Base-by-base conservation (phyloP, 2,888 invertebrate genomes). In the Eupithecia abbreviata region DNA sequence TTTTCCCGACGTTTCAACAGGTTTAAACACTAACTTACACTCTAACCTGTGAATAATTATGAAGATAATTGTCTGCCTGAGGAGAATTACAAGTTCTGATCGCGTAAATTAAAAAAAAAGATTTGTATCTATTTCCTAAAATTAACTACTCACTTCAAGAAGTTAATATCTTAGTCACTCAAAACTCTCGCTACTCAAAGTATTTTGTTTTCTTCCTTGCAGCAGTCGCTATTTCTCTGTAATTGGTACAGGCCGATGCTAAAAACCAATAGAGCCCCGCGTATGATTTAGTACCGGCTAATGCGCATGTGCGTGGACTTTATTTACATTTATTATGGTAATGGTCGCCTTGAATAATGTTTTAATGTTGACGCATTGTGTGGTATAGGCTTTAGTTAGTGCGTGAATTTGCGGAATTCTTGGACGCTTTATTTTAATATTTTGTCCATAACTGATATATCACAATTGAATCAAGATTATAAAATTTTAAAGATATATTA, bases 281-380 rank as follows among this genome's bases (percentile, higher is more conserved):
- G 85, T 85, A 89, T 92, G 92, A 93, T 93, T 93, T 93, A 93
- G 88, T 85, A 85, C 84, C 85, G 88, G 87, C 90, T 93, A 93
- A 93, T 93, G 91, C 85, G 91, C 90, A 91, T 91, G 91, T 90
- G 88, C 91, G 84, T 86, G 81, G 92, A 91, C 91, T 93, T 91
- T 91, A 93, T 93, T 93, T 92, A 90, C 93, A 94, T 94, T 93
- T 93, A 94, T 94, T 93, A 94, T 94, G 93, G 84, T 92, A 93
- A 94, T 93, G 80, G 80, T 74, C 77, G 73, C 78, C 83, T 86
- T 88, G 91, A 90, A 90, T 90, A 90, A 91, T 92, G 91, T 91
- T 92, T 92, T 89, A 92, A 92, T 91, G 89, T 84, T 83, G 82
- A 84, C 77, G 83, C 84, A 83, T 82, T 85, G 84, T 84, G 84